Evolutionary conservation across 2,888 invertebrate species (phyloP), one percentile per base, ranked within the genome.

Genomic region (Seira musarum): DNA sequence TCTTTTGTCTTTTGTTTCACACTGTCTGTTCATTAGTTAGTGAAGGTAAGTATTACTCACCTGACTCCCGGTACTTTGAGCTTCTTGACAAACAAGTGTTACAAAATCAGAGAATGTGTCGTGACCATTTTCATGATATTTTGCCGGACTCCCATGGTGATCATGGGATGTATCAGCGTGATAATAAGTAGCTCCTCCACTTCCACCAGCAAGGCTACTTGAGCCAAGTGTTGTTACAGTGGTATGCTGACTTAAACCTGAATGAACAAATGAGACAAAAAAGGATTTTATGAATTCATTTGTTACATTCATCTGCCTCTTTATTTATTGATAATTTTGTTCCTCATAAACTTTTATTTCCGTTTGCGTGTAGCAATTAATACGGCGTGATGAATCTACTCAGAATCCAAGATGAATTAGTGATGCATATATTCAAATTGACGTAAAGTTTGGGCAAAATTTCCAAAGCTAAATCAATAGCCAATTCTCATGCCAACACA

Each of bases 91-190:
- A 71, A 98, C 98, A 88, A 98, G 96, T 63, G 97, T 97, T 84
- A 98, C 98, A 89, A 98, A 98, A 90, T 98, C 98, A 1, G 96
- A 95, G 84, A 98, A 93, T 0, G 96, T 96, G 89, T 98, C 97
- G 70, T 89, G 89, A 0, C 95, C 93, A 87, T 94, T 95, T 88
- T 96, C 95, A 69, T 94, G 93, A 89, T 96, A 95, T 89, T 94
- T 94, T 83, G 91, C 91, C 73, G 90, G 90, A 80, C 89, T 89
- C 82, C 88, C 87, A 67, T 87, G 85, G 71, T 85, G 87, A 46
- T 87, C 86, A 85, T 92, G 92, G 84, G 91, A 90, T 76, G 89
- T 91, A 83, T 91, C 91, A 84, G 90, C 90, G 74, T 90, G 91
- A 88, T 90, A 88, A 80, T 88, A 88, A 69, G 87, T 87, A 30